These are phyloP conservation scores for Heteractis magnifica DNA, from an alignment of 92 coral and sea anemone species.

Conservation along the genomic window DNA sequence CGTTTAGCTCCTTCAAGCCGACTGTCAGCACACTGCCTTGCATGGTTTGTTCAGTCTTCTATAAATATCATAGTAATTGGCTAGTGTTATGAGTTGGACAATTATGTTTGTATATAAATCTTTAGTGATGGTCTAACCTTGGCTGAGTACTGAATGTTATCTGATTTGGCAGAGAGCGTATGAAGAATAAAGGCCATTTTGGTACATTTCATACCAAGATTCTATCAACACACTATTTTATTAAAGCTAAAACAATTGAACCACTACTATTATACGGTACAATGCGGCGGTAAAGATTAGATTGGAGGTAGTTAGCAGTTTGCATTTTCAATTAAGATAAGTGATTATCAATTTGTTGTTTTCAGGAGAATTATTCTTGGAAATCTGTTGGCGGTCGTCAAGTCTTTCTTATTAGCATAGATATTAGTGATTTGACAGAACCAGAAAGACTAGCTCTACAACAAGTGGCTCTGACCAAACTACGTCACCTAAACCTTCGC, in stretches of 20 bases:
- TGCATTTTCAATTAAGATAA: conserved; percentile 78
- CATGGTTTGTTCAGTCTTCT: conserved; percentile 26
- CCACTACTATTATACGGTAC: conserved; percentile 43
- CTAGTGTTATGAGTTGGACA: conserved; percentile 35
- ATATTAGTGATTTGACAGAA: conserved; percentile 64
- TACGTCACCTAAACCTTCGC: conserved; percentile 73
- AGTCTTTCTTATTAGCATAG: conserved; percentile 64
- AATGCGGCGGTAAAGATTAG: conserved; percentile 48
- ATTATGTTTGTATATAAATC: conserved; percentile 42
- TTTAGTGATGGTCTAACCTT: conserved; percentile 11
- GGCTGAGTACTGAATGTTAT: conserved; percentile 17
- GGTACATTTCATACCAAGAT: conserved; percentile 5
- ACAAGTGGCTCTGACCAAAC: conserved; percentile 78
- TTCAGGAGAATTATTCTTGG: conserved; percentile 88
- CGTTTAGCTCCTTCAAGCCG: conserved; percentile 43
- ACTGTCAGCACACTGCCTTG: conserved; percentile 41
- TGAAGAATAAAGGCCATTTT: conserved; percentile 9
- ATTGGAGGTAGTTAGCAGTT: conserved; percentile 38
- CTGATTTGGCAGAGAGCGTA: conserved; percentile 28
- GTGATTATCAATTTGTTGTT: conserved; percentile 40
- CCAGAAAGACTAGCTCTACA: conserved; percentile 93
- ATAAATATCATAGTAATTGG: conserved; percentile 23
- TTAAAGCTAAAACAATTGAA: conserved; percentile 32
- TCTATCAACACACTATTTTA: conserved; percentile 22
- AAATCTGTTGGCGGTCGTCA: conserved; percentile 79